phyloP scores from a whole-genome alignment of 2,888 invertebrate species.

The Sialis fuliginosa region DNA sequence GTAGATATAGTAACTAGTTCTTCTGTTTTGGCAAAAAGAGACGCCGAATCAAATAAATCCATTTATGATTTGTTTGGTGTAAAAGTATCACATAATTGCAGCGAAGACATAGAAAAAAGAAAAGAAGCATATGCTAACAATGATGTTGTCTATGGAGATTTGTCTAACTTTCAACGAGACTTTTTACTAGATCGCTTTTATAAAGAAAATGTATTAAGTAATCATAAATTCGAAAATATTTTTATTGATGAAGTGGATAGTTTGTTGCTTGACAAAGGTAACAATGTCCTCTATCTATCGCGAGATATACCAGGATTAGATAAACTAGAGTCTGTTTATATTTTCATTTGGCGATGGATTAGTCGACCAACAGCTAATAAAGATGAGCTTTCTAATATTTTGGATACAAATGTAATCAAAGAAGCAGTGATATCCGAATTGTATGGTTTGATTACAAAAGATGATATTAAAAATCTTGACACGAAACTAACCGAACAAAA shows the following conservation, averaged over 20 bases:
- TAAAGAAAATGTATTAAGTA: constrained; percentile 15
- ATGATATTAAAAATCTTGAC: constrained; percentile 10
- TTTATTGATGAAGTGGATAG: constrained; percentile 26
- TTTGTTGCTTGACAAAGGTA: constrained; percentile 24
- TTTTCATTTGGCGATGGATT: constrained; percentile 17
- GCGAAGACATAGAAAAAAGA: constrained; percentile 11
- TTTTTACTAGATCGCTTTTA: constrained; percentile 18
- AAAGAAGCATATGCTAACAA: constrained; percentile 12
- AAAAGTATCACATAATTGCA: constrained; percentile 15
- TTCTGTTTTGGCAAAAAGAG: constrained; percentile 17
- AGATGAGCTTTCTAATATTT: constrained; percentile 8
- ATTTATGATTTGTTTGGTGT: constrained; percentile 16
- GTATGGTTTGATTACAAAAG: constrained; percentile 9
- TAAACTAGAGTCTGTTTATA: constrained; percentile 17
- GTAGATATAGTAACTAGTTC: constrained; percentile 21
- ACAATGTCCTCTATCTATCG: constrained; percentile 21
- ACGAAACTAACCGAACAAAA: constrained; percentile 5
- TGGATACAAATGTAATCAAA: constrained; percentile 4
- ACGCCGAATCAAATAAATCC: constrained; percentile 11
- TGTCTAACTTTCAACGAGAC: constrained; percentile 19
- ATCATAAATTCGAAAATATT: constrained; percentile 14
- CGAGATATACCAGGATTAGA: constrained; percentile 20
- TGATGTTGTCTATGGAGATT: constrained; percentile 19
- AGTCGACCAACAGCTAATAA: constrained; percentile 6
- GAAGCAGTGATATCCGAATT: constrained; percentile 11